These are phyloP conservation scores for Aptenodytes patagonicus DNA, from an alignment of 2,113 vertebrate species.

Conservation along the genomic window DNA sequence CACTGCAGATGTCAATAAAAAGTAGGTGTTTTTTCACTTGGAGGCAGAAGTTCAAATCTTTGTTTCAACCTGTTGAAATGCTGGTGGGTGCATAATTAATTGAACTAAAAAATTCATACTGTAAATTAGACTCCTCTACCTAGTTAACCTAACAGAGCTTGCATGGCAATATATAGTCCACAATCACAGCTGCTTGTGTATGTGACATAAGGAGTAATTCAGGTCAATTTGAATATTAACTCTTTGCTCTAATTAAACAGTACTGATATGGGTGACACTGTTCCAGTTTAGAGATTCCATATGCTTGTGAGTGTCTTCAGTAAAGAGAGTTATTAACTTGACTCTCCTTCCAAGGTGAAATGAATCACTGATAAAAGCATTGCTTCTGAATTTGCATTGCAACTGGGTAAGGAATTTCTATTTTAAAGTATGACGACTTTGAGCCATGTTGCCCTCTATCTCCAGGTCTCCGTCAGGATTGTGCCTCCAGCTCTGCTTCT, in stretches of 20 bases:
- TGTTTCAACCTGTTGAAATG: background rate
- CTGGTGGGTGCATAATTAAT: background rate
- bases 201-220: background rate
- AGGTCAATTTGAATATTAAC: background rate
- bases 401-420: background rate
- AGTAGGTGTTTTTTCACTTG: background rate
- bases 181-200: background rate
- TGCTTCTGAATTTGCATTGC: background rate
- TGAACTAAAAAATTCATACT: background rate
- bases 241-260: background rate
- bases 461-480: slow-evolving; percentile 89
- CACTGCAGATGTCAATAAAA: background rate
- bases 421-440: accelerated
- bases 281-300: background rate
- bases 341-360: background rate
- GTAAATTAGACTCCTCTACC: background rate
- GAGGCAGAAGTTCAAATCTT: background rate
- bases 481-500: slow-evolving; percentile 85
- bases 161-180: accelerated
- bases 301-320: background rate
- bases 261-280: background rate
- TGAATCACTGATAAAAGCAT: accelerated
- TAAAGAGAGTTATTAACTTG: background rate
- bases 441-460: background rate
- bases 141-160: background rate